Percentiles rank a stretch among this genome's conserved stretches.
These are phyloP conservation scores for Nipponacmea schrenckii DNA, from an alignment of 2,888 invertebrate species.

Conservation along the genomic window DNA sequence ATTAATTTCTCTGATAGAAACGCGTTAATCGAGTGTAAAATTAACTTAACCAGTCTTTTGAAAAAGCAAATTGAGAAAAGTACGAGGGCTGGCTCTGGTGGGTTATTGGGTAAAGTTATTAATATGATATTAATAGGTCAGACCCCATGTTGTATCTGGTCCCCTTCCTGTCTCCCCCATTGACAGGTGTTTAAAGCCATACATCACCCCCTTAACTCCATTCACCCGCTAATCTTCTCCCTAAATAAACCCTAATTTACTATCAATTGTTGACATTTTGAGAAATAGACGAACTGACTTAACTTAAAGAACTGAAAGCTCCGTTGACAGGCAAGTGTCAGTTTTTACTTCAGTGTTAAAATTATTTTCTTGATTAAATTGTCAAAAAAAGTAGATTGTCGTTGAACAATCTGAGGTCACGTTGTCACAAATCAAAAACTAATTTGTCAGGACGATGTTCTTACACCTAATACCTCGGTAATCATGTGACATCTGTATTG, in stretches of 20 bases:
- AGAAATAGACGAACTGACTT: background rate
- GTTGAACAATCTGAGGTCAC: too few relatives aligned
- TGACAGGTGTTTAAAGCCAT: slow-evolving; percentile 1
- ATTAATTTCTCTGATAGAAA: background rate
- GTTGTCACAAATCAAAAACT: too few relatives aligned
- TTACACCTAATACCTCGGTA: too few relatives aligned
- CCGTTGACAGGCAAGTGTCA: background rate
- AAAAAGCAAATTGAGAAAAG: slow-evolving; percentile 1
- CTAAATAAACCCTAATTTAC: background rate
- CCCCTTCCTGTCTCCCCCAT: background rate
- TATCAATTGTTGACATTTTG: background rate
- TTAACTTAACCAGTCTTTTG: background rate
- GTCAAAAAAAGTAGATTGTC: too few relatives aligned
- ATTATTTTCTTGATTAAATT: too few relatives aligned
- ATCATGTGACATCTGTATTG: too few relatives aligned
- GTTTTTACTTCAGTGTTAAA: background rate
- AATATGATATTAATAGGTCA: too few relatives aligned
- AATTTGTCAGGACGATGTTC: too few relatives aligned
- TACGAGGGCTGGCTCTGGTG: background rate
- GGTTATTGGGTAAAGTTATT: background rate
- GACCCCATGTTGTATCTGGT: too few relatives aligned
- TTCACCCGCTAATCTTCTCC: background rate
- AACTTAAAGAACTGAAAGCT: background rate
- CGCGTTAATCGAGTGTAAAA: background rate
- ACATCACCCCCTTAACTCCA: too few relatives aligned